Evolutionary conservation across 2,113 vertebrate genomes (phyloP), one percentile per base, ranked within the genome.

Genomic region (Acrocephalus arundinaceus): DNA sequence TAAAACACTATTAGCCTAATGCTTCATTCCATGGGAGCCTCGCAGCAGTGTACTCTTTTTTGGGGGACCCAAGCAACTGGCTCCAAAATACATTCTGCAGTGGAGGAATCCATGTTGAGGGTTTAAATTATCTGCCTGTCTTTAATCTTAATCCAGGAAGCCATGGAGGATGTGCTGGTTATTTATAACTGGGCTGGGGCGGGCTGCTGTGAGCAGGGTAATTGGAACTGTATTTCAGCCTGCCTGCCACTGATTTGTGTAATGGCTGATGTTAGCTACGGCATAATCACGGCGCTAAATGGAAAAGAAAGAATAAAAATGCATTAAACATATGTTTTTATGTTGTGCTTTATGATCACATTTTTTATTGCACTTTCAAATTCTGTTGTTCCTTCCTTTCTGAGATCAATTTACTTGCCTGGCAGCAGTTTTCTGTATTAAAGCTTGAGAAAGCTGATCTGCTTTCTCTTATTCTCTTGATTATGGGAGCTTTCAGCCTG

Each of bases 211-310:
- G 84, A 97, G 82, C 84, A 86, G 63, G 85, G 94, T 96, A 97
- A 97, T 97, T 96, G 95, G 91, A 97, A 83, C 73, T 83, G 75
- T 95, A 93, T 96, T 97, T 96, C 93, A 94, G 90, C 54, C 54
- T 91, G 90, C 37, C 93, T 93, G 74, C 43, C 37, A 4, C 81
- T 77, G 90, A 91, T 95, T 91, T 95, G 85, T 88, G 88, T 90
- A 96, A 97, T 71, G 91, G 91, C 73, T 77, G 82, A 39, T 89
- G 82, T 90, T 96, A 85, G 90, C 78, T 52, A 14, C 4, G 16
- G 86, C 61, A 84, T 94, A 95, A 95, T 91, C 91, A 74, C 35
- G 18, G 70, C 4, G 3, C 76, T 83, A 95, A 95, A 93, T 89
- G 83, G 88, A 92, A 96, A 93, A 89, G 78, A 85, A 62, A 93